Conservation (phyloP, 37 sponge, comb jelly and placozoan genomes). For the Geodia barretti region DNA sequence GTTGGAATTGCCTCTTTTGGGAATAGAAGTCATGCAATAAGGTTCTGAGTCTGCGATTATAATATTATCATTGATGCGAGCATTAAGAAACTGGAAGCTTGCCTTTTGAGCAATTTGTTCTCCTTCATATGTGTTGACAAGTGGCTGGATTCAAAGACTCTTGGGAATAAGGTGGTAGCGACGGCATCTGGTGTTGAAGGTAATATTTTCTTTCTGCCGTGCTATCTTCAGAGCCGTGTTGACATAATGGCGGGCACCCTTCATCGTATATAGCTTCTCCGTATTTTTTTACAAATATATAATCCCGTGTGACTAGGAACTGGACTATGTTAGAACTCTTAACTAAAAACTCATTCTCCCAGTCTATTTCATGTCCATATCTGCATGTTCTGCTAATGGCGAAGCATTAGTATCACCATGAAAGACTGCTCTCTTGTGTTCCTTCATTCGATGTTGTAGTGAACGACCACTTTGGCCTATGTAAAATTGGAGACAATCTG, state of each 20-base stretch:
- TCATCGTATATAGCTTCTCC: background rate
- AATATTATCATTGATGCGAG: conserved; percentile 5
- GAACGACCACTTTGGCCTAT: background rate
- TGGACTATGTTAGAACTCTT: no score
- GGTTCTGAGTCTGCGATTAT: background rate
- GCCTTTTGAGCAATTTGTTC: background rate
- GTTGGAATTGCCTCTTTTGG: no score
- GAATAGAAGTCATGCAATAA: background rate
- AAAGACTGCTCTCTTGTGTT: background rate
- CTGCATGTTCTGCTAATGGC: background rate
- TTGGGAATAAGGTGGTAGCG: conserved; percentile 6
- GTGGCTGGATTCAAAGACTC: background rate
- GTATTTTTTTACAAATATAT: conserved; percentile 3
- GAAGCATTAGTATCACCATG: background rate
- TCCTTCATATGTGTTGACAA: background rate
- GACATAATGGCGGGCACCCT: background rate
- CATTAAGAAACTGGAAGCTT: conserved; percentile 1
- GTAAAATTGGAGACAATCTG: background rate
- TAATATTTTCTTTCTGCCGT: background rate
- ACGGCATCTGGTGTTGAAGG: conserved; percentile 19
- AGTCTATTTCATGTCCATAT: background rate
- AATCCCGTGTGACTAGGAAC: background rate
- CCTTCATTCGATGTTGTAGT: background rate
- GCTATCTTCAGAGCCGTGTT: conserved; percentile 2
- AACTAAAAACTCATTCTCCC: no score